Evolutionary conservation across 2,888 invertebrate genomes (phyloP).

Genomic region (Sinopyrophorus schimmeli): DNA sequence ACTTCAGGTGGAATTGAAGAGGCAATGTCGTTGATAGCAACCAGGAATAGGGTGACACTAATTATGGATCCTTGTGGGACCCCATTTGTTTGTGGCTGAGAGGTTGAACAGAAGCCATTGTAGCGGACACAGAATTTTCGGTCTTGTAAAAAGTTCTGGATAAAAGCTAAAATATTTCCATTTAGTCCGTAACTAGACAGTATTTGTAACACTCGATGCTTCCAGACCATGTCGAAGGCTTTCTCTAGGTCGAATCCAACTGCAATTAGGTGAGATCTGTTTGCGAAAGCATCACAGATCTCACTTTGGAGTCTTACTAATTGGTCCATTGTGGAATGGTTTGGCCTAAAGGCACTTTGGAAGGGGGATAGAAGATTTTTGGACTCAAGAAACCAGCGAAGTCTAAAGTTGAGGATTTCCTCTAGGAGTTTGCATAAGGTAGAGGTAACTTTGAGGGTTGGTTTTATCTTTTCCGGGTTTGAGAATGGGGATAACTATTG

Average conservation of each 20-base stretch:
- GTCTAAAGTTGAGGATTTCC: neutral
- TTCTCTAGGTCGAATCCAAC: neutral
- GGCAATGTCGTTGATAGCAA: neutral
- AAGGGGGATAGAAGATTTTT: neutral
- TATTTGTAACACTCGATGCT: neutral
- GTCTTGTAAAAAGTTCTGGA: neutral
- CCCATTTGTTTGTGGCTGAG: neutral
- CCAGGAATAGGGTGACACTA: neutral
- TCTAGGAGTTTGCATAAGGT: neutral
- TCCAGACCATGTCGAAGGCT: neutral
- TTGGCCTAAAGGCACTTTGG: neutral
- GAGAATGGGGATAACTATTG: too few relatives aligned
- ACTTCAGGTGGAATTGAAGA: neutral
- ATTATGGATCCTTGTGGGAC: conserved; percentile 1
- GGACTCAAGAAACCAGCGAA: neutral
- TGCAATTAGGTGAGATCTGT: neutral
- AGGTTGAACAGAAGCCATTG: neutral
- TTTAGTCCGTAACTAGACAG: neutral
- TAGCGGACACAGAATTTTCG: neutral
- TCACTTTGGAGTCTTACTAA: neutral
- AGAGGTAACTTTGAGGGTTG: too few relatives aligned
- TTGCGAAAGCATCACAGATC: neutral
- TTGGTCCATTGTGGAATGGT: neutral
- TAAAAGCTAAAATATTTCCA: neutral
- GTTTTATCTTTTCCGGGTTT: too few relatives aligned